Conservation (phyloP, 2,888 invertebrate species). For the Crocallis elinguaria region DNA sequence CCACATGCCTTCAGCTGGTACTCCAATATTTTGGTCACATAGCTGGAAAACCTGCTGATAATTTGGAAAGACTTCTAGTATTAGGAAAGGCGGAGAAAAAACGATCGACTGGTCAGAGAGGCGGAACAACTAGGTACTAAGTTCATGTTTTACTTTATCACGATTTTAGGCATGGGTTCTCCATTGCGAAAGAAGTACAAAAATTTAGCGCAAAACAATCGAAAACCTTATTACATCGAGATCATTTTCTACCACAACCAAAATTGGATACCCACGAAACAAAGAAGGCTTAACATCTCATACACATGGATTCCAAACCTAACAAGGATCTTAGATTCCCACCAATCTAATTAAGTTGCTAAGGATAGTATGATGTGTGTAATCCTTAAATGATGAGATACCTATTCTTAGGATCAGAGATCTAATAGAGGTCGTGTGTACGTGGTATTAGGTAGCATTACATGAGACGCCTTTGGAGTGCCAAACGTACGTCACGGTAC, state of each 20-base stretch:
- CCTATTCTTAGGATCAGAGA: slow-evolving; percentile 31
- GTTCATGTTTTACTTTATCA: background rate
- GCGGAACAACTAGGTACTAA: too few species aligned
- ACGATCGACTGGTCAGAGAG: too few species aligned
- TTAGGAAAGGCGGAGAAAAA: too few species aligned
- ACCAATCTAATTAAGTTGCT: slow-evolving; percentile 35
- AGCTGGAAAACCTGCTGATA: too few species aligned
- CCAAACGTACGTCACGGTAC: slow-evolving; percentile 1
- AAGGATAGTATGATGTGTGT: slow-evolving; percentile 34
- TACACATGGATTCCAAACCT: slow-evolving; percentile 20
- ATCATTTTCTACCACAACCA: slow-evolving; percentile 15
- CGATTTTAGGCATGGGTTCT: too few species aligned
- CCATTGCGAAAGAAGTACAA: background rate
- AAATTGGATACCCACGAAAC: slow-evolving; percentile 16
- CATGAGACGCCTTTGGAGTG: slow-evolving; percentile 29
- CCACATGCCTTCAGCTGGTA: too few species aligned
- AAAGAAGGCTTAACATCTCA: slow-evolving; percentile 19
- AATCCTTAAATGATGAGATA: slow-evolving; percentile 36
- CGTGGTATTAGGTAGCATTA: slow-evolving; percentile 31
- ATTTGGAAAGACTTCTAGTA: too few species aligned
- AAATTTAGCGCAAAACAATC: background rate
- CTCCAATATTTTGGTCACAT: too few species aligned
- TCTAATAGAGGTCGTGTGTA: slow-evolving; percentile 37
- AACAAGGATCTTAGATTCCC: slow-evolving; percentile 22
- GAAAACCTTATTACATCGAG: slow-evolving; percentile 15